Evolutionary conservation across 2,113 vertebrate species (phyloP).

Genomic region (Blennius ocellaris): DNA sequence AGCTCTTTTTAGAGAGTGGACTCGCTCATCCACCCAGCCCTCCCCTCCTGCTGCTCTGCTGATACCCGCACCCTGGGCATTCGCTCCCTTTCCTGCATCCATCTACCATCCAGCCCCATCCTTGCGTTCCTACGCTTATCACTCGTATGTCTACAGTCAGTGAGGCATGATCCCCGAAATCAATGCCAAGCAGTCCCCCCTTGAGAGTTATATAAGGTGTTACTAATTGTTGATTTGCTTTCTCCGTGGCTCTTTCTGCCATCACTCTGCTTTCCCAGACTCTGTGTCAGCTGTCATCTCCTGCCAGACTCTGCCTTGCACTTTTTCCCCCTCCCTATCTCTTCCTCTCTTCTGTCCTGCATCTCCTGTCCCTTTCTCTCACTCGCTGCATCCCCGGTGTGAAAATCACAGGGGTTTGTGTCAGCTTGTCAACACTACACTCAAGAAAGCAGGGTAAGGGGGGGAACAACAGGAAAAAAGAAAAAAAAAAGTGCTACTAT

Average conservation of each 20-base stretch:
- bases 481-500: constrained; percentile 18
- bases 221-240: constrained; percentile 83
- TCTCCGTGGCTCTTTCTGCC: constrained; percentile 64
- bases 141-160: constrained; percentile 56
- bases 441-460: constrained; percentile 61
- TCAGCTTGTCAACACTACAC: constrained; percentile 79
- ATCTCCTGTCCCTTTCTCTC: constrained; percentile 54
- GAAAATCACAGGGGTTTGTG: constrained; percentile 82
- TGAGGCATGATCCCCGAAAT: constrained; percentile 71
- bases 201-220: constrained; percentile 77
- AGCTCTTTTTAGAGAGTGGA: constrained; percentile 73
- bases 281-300: constrained; percentile 68
- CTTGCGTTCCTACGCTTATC: constrained; percentile 57
- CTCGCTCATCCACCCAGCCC: constrained; percentile 46
- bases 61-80: constrained; percentile 54
- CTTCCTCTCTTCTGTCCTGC: constrained; percentile 42
- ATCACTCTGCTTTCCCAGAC: constrained; percentile 55
- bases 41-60: constrained; percentile 18
- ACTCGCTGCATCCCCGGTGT: constrained; percentile 68
- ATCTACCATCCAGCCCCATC: constrained; percentile 56
- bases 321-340: constrained; percentile 52
- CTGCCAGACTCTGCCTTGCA: constrained; percentile 59
- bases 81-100: constrained; percentile 52
- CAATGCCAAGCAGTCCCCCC: constrained; percentile 66
- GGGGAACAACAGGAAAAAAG: constrained; percentile 23